These are phyloP conservation scores for Crotalus viridis DNA, from an alignment of 2,113 vertebrate genomes.

Conservation along the genomic window DNA sequence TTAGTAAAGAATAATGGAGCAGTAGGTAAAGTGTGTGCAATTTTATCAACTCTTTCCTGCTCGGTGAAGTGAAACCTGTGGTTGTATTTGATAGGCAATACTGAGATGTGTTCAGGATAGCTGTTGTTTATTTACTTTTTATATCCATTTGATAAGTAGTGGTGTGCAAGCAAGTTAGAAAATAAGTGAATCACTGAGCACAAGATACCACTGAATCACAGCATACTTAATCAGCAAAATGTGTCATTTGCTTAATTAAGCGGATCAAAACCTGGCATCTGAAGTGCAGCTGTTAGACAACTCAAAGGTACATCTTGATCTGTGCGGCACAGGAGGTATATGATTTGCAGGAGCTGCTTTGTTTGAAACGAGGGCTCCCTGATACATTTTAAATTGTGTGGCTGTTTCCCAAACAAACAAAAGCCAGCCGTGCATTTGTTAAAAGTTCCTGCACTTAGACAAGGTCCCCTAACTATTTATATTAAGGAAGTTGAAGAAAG, in stretches of 20 bases:
- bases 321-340: background rate
- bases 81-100: constrained; percentile 39
- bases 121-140: constrained; percentile 34
- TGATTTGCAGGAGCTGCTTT: background rate
- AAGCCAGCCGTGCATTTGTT: background rate
- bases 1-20: constrained; percentile 65
- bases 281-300: constrained; percentile 50
- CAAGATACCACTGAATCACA: constrained; percentile 25
- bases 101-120: constrained; percentile 38
- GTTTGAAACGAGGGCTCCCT: background rate
- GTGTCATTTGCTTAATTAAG: constrained; percentile 50
- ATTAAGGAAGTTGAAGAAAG: background rate
- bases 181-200: constrained; percentile 2
- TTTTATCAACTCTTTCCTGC: constrained; percentile 49
- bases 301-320: constrained; percentile 44
- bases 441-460: background rate
- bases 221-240: constrained; percentile 41
- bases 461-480: background rate
- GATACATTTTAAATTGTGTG: background rate
- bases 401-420: background rate
- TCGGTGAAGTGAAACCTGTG: constrained; percentile 25
- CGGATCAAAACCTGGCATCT: constrained; percentile 37
- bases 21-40: constrained; percentile 54
- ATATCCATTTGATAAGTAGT: constrained; percentile 33
- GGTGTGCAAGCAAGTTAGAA: constrained; percentile 26